These are phyloP conservation scores for Drosophila bipectinata DNA, from an alignment of 1,140 invertebrate genomes.

Conservation along the genomic window DNA sequence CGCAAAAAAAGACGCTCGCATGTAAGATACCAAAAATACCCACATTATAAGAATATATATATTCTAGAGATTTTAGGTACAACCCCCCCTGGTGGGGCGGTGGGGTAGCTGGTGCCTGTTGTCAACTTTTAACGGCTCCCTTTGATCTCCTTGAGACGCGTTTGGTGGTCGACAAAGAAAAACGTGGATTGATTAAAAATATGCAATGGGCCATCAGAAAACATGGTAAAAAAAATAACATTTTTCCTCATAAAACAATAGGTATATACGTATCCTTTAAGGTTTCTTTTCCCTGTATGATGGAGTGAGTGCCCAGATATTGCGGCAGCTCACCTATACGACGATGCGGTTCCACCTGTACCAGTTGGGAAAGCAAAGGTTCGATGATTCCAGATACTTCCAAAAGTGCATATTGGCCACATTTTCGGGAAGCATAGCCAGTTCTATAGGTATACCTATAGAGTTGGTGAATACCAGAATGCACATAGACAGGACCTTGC, in stretches of 20 bases:
- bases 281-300: slow-evolving; percentile 58
- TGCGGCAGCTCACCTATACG: slow-evolving; percentile 55
- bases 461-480: slow-evolving; percentile 63
- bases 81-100: slow-evolving; percentile 61
- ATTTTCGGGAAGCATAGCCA: slow-evolving; percentile 34
- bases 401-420: slow-evolving; percentile 39
- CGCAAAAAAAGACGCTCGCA: neutral
- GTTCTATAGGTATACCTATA: slow-evolving; percentile 44
- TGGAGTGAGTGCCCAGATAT: slow-evolving; percentile 47
- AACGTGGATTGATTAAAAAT: slow-evolving; percentile 1
- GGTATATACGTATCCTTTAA: neutral
- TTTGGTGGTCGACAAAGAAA: slow-evolving; percentile 41
- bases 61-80: slow-evolving; percentile 13
- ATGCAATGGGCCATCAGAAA: slow-evolving; percentile 1
- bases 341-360: slow-evolving; percentile 59
- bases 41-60: neutral
- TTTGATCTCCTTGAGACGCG: slow-evolving; percentile 60
- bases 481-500: slow-evolving; percentile 49
- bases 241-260: neutral
- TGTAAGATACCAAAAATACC: neutral
- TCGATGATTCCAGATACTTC: slow-evolving; percentile 26
- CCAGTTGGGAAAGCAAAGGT: slow-evolving; percentile 37
- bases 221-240: slow-evolving; percentile 35
- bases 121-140: slow-evolving; percentile 36
- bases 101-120: slow-evolving; percentile 42